Evolutionary conservation across 2,797 vertebrate genomes (phyloP), one percentile per base, ranked within the genome.

Genomic region (Phoxinus dragarum): DNA sequence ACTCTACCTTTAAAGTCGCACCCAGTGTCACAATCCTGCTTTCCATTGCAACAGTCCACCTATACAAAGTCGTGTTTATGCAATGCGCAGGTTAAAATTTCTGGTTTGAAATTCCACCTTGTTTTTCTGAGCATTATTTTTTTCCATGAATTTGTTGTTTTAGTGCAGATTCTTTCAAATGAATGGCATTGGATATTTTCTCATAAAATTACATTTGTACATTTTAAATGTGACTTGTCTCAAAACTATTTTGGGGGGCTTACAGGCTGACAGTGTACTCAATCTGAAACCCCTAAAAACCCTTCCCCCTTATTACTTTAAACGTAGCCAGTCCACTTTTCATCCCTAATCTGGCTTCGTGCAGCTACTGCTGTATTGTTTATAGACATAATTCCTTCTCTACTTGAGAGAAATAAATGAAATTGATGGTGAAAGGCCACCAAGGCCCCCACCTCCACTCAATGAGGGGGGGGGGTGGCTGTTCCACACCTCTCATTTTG

Each of bases 351-450:
- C 92, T 91, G 66, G 86, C 84, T 81, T 86, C 90, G 84, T 89
- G 88, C 93, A 92, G 91, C 84, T 91, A 88, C 81, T 87, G 87
- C 86, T 86, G 85, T 85, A 80, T 88, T 91, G 87, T 90, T 94
- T 82, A 82, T 85, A 90, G 82, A 90, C 90, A 86, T 89, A 76
- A 80, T 90, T 90, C 75, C 71, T 47, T 49, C 84, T 83, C 88
- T 86, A 47, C 73, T 81, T 80, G 91, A 93, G 85, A 87, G 67
- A 91, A 91, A 92, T 88, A 90, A 90, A 93, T 92, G 88, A 92
- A 93, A 92, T 91, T 93, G 88, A 94, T 91, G 89, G 89, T 31
- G 69, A 91, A 91, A 91, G 76, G 61, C 84, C 83, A 84, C 42
- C 16, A 81, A 88, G 84, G 82, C 82, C 61, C 85, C 34, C 77